Evolutionary conservation across 2,113 vertebrate genomes (phyloP), one percentile per base, ranked within the genome.

Genomic region (Gadus chalcogrammus): DNA sequence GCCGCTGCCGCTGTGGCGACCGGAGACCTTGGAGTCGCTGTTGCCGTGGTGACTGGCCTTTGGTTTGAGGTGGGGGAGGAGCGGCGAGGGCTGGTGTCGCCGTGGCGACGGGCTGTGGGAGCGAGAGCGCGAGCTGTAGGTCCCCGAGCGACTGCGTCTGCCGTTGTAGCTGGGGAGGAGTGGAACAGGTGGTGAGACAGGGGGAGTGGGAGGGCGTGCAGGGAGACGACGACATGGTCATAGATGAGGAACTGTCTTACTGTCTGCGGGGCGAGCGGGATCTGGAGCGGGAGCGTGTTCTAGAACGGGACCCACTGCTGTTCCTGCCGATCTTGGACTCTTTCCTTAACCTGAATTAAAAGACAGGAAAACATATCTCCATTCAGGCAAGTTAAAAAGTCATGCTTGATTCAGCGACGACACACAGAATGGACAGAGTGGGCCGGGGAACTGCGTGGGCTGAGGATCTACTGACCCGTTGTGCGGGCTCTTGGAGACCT

Each of bases 71-170:
- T 58, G 55, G 55, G 55, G 55, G 16, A 58, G 55, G 15, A 58
- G 55, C 15, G 55, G 55, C 55, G 55, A 58, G 55, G 55, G 55
- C 55, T 16, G 55, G 55, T 58, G 55, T 58, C 55, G 55, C 13
- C 55, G 55, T 5, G 55, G 55, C 16, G 55, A 58, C 15, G 55
- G 55, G 55, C 55, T 97, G 68, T 94, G 89, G 81, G 95, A 97
- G 58, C 95, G 93, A 1, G 97, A 99, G 15, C 95, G 91, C 0
- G 97, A 98, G 83, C 97, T 99, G 94, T 96, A 99, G 0, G 97
- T 98, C 77, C 96, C 97, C 0, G 97, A 99, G 80, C 94, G 92
- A 82, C 97, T 99, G 70, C 96, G 91, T 76, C 97, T 92, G 77
- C 95, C 97, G 77, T 98, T 99, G 75, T 98, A 99, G 90, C 97